Evolutionary conservation across 23 tunicate genomes (phyloP).

Genomic region (Phallusia fumigata): DNA sequence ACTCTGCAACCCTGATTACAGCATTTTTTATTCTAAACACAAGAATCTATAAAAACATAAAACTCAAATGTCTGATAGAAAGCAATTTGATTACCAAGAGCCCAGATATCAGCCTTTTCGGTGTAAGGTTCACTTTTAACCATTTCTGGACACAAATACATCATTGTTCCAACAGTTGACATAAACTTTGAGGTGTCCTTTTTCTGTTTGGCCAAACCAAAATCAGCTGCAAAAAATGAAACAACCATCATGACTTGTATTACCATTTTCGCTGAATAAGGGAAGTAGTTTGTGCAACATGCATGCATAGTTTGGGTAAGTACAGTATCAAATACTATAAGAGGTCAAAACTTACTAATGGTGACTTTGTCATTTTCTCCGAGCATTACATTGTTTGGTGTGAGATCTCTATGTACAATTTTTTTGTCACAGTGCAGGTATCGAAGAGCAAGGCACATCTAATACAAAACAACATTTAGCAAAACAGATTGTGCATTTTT

Average conservation of each 20-base stretch:
- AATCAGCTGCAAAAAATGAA: slow-evolving; percentile 59
- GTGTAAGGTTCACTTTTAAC: slow-evolving; percentile 88
- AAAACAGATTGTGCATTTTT: no score
- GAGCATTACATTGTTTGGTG: slow-evolving; percentile 89
- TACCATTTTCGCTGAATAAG: no score
- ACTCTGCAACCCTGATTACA: no score
- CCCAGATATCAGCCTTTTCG: slow-evolving; percentile 97
- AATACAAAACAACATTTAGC: neutral
- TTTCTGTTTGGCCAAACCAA: slow-evolving; percentile 94
- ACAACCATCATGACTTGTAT: no score
- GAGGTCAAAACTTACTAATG: slow-evolving; percentile 72
- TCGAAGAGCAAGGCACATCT: slow-evolving; percentile 88
- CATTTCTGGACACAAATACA: slow-evolving; percentile 91
- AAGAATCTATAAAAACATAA: no score
- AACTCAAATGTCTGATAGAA: neutral
- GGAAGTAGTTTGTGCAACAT: no score
- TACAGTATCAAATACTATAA: no score
- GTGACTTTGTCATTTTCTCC: slow-evolving; percentile 97
- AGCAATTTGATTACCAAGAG: slow-evolving; percentile 40
- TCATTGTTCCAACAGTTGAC: slow-evolving; percentile 86
- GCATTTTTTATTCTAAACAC: no score
- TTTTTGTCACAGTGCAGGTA: slow-evolving; percentile 84
- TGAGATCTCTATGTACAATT: slow-evolving; percentile 89
- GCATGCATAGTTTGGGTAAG: no score
- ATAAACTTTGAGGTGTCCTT: slow-evolving; percentile 74